Evolutionary conservation across 2,113 vertebrate genomes (phyloP), one percentile per base, ranked within the genome.

Genomic region (Anhinga anhinga): DNA sequence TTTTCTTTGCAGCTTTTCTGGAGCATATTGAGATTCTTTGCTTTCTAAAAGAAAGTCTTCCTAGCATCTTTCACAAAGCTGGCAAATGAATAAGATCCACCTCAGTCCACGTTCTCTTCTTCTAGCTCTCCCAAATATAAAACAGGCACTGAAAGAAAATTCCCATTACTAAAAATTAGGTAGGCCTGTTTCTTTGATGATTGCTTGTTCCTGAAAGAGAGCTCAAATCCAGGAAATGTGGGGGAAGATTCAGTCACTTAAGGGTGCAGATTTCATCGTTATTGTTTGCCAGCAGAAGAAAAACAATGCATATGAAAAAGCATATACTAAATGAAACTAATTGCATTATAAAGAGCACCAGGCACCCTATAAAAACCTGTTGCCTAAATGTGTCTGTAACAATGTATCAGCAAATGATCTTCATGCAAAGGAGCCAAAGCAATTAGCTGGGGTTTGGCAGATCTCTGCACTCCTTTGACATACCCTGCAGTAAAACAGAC

Each of bases 381-480:
- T 92, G 83, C 84, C 86, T 88, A 50, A 89, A 87, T 77, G 58
- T 50, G 66, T 63, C 90, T 91, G 81, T 95, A 85, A 82, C 80
- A 87, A 93, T 90, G 93, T 91, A 96, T 95, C 94, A 91, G 81
- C 53, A 82, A 95, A 95, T 87, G 52, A 91, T 89, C 88, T 92
- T 94, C 65, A 61, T 32, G 56, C 49, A 91, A 95, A 89, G 70
- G 65, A 97, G 83, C 82, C 86, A 94, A 91, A 91, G 61, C 81
- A 94, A 95, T 94, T 89, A 95, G 65, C 32, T 63, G 65, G 78
- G 47, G 34, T 58, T 85, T 88, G 88, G 52, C 81, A 85, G 81
- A 92, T 87, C 49, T 72, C 69, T 58, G 36, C 34, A 49, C n/a
- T 91, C 52, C 70, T 91, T 82, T 65, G 56, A 93, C 56, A 42